Conservation (phyloP, 2,888 invertebrate species). For the Callyntrura sp. region DNA sequence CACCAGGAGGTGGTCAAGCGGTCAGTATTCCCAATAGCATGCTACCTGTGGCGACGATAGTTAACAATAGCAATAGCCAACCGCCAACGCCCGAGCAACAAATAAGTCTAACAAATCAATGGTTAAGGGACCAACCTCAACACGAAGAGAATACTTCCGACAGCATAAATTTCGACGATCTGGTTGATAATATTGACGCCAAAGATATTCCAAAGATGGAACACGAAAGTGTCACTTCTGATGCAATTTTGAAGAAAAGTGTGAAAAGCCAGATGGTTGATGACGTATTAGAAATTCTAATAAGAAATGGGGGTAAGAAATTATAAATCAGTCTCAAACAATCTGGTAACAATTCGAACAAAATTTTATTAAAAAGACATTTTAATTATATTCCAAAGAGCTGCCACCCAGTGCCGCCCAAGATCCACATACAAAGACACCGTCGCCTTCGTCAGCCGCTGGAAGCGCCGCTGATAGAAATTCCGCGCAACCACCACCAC, state of each 20-base stretch:
- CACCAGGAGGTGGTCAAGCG: background rate
- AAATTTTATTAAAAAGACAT: slow-evolving; percentile 28
- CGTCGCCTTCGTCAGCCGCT: slow-evolving; percentile 23
- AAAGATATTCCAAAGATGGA: slow-evolving; percentile 84
- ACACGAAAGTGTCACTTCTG: slow-evolving; percentile 85
- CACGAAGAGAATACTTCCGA: background rate
- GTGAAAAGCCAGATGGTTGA: slow-evolving; percentile 93
- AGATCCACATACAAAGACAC: slow-evolving; percentile 88
- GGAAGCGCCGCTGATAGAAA: background rate
- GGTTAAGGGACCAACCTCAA: background rate
- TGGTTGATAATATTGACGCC: slow-evolving; percentile 72
- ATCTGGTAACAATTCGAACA: no score
- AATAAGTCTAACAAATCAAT: background rate
- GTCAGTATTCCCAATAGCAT: slow-evolving; percentile 37
- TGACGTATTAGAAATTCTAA: slow-evolving; percentile 96
- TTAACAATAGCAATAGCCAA: slow-evolving; percentile 80
- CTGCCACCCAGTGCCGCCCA: slow-evolving; percentile 95
- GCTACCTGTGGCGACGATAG: slow-evolving; percentile 37
- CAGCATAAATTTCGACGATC: slow-evolving; percentile 72
- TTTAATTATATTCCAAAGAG: slow-evolving; percentile 86
- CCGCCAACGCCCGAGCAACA: slow-evolving; percentile 70
- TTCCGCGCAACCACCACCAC: slow-evolving; percentile 84
- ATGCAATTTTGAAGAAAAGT: slow-evolving; percentile 84
- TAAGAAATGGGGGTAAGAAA: slow-evolving; percentile 91
- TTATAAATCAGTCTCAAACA: background rate